Conservation (phyloP, 2,888 invertebrate genomes). For the Meiosimyza decipiens region DNA sequence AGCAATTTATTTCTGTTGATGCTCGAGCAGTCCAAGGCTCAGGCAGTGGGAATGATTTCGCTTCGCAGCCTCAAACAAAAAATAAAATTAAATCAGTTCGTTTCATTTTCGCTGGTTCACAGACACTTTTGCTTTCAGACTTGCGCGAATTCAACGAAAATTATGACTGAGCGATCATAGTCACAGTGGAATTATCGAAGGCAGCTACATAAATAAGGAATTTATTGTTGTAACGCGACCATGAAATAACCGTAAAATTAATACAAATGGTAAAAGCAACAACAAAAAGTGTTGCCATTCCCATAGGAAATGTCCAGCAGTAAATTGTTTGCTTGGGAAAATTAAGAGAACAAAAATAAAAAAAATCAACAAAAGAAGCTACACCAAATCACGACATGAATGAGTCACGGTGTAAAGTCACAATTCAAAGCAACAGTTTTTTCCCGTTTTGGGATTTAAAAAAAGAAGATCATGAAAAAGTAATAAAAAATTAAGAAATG, state of each 20-base stretch:
- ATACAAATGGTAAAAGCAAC: constrained; percentile 33
- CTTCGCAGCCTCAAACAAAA: constrained; percentile 15
- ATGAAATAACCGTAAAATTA: constrained; percentile 47
- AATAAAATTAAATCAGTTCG: constrained; percentile 26
- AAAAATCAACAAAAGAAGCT: constrained; percentile 2
- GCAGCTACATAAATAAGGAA: constrained; percentile 43
- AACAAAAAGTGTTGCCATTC: constrained; percentile 24
- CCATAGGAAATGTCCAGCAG: not conserved
- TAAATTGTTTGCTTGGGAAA: constrained; percentile 28
- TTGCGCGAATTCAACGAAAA: constrained; percentile 22
- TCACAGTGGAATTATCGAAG: not conserved
- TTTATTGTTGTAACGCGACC: constrained; percentile 41
- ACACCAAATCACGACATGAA: constrained; percentile 24
- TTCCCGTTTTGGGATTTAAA: too few relatives aligned
- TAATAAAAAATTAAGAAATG: not conserved
- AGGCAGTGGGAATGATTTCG: constrained; percentile 31
- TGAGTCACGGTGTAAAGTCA: constrained; percentile 28
- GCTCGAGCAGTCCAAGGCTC: not conserved
- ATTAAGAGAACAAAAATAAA: constrained; percentile 19
- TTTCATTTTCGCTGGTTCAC: constrained; percentile 23
- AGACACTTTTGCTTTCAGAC: constrained; percentile 45
- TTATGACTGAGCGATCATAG: constrained; percentile 7
- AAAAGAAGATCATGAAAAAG: too few relatives aligned
- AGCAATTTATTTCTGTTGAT: constrained; percentile 26
- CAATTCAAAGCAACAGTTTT: too few relatives aligned